Conservation (phyloP, 2,888 invertebrate genomes). For the Acronicta psi region DNA sequence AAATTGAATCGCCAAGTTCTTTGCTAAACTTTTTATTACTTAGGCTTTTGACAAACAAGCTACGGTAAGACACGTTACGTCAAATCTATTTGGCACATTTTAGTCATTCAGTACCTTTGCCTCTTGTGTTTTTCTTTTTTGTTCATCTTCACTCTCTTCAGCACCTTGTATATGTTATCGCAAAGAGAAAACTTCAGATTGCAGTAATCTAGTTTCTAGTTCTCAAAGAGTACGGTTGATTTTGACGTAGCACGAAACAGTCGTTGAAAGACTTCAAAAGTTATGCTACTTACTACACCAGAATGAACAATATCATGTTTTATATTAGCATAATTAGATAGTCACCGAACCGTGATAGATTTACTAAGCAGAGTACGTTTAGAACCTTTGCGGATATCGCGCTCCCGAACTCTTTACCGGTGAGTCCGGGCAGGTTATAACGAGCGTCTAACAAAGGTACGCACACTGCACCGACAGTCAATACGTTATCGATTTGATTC, state of each 20-base stretch:
- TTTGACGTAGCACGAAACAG: slow-evolving; percentile 29
- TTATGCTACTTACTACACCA: slow-evolving; percentile 42
- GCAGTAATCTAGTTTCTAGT: slow-evolving; percentile 38
- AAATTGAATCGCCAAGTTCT: slow-evolving; percentile 22
- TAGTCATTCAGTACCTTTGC: slow-evolving; percentile 41
- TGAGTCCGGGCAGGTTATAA: slow-evolving; percentile 44
- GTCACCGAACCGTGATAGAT: slow-evolving; percentile 46
- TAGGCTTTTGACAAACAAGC: slow-evolving; percentile 26
- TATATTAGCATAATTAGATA: slow-evolving; percentile 50
- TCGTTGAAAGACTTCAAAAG: slow-evolving; percentile 47
- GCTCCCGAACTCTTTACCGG: slow-evolving; percentile 31
- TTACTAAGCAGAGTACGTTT: slow-evolving; percentile 28
- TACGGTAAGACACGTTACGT: slow-evolving; percentile 30
- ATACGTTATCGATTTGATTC: slow-evolving; percentile 82
- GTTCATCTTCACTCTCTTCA: slow-evolving; percentile 34
- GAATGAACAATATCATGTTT: slow-evolving; percentile 47
- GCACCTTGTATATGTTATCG: slow-evolving; percentile 24
- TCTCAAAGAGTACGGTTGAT: slow-evolving; percentile 39
- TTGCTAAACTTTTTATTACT: slow-evolving; percentile 31
- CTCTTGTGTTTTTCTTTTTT: slow-evolving; percentile 43
- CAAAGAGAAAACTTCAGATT: slow-evolving; percentile 22
- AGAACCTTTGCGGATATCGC: slow-evolving; percentile 43
- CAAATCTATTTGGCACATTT: slow-evolving; percentile 39
- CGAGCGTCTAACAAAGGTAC: slow-evolving; percentile 54
- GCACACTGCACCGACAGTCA: slow-evolving; percentile 62